A percentile compares a stretch with the other conserved stretches of the same genome.
phyloP scores from a whole-genome alignment of 2,888 invertebrate genomes.

The Rotaria sp. region DNA sequence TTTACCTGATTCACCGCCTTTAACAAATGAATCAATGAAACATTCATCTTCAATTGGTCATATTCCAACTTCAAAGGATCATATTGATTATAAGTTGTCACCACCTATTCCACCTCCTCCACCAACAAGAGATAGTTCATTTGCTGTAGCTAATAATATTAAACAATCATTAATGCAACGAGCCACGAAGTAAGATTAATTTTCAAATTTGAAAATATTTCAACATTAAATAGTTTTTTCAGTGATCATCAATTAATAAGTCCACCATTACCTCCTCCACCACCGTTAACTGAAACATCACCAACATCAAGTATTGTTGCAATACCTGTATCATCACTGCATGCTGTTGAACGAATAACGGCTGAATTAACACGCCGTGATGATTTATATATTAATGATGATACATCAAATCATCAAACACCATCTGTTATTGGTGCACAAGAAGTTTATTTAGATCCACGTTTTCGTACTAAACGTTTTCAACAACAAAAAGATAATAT shows the following conservation, averaged over 20 bases:
- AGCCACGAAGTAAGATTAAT: neutral
- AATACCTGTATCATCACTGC: constrained; percentile 20
- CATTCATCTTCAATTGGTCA: constrained; percentile 2
- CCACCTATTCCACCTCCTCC: neutral
- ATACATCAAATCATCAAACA: constrained; percentile 23
- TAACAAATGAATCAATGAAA: neutral
- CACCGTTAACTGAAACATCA: constrained; percentile 1
- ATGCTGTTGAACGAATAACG: constrained; percentile 22
- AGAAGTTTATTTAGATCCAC: constrained; percentile 91
- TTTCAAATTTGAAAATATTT: too few relatives aligned
- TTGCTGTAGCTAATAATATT: constrained; percentile 2
- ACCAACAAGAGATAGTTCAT: neutral
- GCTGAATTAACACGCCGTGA: constrained; percentile 21
- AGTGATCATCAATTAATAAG: constrained; percentile 30
- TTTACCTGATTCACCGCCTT: constrained; percentile 15
- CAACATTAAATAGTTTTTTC: too few relatives aligned
- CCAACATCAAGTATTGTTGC: constrained; percentile 16
- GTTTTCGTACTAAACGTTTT: constrained; percentile 50
- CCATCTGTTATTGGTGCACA: constrained; percentile 73
- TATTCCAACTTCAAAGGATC: neutral
- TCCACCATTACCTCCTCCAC: constrained; percentile 38
- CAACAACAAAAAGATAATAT: constrained; percentile 30
- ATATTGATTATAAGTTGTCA: neutral
- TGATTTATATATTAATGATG: constrained; percentile 34
- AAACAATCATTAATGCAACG: constrained; percentile 23